These are phyloP conservation scores for Hetaerina titia DNA, from an alignment of 2,888 invertebrate species.

Conservation along the genomic window DNA sequence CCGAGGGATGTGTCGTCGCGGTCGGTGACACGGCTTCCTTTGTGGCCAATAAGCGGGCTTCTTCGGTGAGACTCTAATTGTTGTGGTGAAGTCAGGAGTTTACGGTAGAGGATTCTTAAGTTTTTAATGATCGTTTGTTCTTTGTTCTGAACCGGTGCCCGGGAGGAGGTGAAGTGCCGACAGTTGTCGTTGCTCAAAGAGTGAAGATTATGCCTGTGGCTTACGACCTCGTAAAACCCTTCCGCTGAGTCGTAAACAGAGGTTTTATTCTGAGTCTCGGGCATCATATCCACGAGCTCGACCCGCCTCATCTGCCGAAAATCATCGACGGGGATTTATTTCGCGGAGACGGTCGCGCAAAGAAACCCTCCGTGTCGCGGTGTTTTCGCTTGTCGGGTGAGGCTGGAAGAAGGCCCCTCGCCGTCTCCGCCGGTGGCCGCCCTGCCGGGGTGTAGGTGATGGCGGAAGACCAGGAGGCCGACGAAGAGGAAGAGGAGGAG, in stretches of 20 bases:
- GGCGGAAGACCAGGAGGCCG: constrained; percentile 41
- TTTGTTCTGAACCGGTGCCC: not conserved
- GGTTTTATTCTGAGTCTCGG: not conserved
- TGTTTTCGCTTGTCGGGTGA: not conserved
- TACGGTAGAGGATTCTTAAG: not conserved
- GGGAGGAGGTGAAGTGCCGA: not conserved
- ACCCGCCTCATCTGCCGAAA: not conserved
- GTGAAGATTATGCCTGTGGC: not conserved
- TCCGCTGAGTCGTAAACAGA: not conserved
- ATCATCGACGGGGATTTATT: not conserved
- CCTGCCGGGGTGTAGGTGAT: constrained; percentile 57
- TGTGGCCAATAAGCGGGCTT: not conserved
- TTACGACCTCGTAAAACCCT: not conserved
- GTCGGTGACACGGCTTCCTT: not conserved
- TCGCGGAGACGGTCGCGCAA: not conserved
- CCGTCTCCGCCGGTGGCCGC: not conserved
- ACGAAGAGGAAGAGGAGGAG: constrained; percentile 55
- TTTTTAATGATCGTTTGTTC: not conserved
- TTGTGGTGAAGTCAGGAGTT: not conserved
- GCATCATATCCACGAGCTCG: not conserved
- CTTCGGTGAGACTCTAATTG: not conserved
- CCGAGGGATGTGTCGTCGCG: not conserved
- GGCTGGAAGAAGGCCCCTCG: not conserved
- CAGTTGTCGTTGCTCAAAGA: not conserved
- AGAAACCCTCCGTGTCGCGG: not conserved